phyloP scores from a whole-genome alignment of 2,888 invertebrate genomes.

The Microplitis manilae region DNA sequence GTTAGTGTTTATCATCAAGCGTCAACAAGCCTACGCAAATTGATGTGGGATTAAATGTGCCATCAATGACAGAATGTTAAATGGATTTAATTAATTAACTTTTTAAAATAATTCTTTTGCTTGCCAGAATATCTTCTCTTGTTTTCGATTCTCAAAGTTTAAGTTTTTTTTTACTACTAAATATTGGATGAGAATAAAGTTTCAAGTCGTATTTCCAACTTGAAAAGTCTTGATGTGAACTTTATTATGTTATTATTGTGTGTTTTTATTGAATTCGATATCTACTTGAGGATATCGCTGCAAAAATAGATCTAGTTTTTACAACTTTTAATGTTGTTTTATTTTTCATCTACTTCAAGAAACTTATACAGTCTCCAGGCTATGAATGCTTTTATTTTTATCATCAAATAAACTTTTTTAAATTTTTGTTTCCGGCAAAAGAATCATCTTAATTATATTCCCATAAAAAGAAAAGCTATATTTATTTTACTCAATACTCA shows the following conservation, averaged over 20 bases:
- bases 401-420: background rate
- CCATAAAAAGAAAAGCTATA: background rate
- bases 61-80: background rate
- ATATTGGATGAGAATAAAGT: too few species aligned
- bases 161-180: too few species aligned
- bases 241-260: background rate
- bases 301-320: background rate
- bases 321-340: background rate
- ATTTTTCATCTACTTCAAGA: background rate
- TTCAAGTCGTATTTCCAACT: background rate
- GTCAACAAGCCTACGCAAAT: slow-evolving; percentile 7
- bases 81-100: background rate
- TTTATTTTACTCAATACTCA: background rate
- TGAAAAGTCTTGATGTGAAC: background rate
- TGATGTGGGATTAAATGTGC: background rate
- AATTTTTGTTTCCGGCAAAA: background rate
- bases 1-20: slow-evolving; percentile 21
- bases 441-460: background rate
- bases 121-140: too few species aligned
- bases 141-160: background rate
- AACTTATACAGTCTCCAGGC: background rate
- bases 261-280: background rate
- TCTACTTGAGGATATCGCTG: background rate
- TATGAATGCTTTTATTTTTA: background rate
- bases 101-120: background rate